Percentiles rank a stretch among this genome's conserved stretches.
Evolutionary conservation across 1,140 invertebrate genomes (phyloP).

Genomic region (Thaumetopoea pityocampa): DNA sequence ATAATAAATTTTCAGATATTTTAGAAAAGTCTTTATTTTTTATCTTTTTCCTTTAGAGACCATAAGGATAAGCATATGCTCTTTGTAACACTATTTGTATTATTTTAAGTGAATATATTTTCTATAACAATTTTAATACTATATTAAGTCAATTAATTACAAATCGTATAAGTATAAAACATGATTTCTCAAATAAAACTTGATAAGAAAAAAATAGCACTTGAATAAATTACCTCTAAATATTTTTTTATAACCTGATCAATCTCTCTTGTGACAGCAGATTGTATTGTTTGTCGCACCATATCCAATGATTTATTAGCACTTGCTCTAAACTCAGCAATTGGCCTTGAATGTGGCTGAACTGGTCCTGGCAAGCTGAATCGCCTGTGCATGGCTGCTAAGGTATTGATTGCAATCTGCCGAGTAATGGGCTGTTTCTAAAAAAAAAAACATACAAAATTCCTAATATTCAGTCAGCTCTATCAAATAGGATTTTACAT

Average conservation of each 20-base stretch:
- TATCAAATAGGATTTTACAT: too few species aligned
- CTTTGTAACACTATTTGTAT: conserved; percentile 4
- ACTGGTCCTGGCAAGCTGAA: conserved; percentile 75
- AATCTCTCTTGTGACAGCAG: conserved; percentile 86
- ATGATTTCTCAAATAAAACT: too few species aligned
- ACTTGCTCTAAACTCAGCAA: conserved; percentile 74
- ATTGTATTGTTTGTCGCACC: conserved; percentile 84
- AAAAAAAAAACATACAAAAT: conserved; percentile 26
- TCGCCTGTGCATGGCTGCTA: conserved; percentile 75
- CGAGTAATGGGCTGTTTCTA: conserved; percentile 79
- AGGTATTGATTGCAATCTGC: conserved; percentile 79
- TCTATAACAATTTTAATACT: too few species aligned
- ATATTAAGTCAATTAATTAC: too few species aligned
- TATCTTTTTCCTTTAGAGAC: too few species aligned
- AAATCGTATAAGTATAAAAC: too few species aligned
- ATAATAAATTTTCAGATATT: too few species aligned
- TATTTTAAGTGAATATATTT: too few species aligned
- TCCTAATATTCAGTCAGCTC: too few species aligned
- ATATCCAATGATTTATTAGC: conserved; percentile 85
- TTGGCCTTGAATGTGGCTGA: conserved; percentile 72
- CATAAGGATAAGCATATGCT: not conserved
- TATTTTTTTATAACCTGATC: conserved; percentile 85
- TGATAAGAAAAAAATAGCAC: not conserved
- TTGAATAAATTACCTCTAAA: conserved; percentile 77
- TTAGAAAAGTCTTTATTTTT: too few species aligned